Evolutionary conservation across 2,113 vertebrate genomes (phyloP), one percentile per base, ranked within the genome.

Genomic region (Tetrax tetrax): DNA sequence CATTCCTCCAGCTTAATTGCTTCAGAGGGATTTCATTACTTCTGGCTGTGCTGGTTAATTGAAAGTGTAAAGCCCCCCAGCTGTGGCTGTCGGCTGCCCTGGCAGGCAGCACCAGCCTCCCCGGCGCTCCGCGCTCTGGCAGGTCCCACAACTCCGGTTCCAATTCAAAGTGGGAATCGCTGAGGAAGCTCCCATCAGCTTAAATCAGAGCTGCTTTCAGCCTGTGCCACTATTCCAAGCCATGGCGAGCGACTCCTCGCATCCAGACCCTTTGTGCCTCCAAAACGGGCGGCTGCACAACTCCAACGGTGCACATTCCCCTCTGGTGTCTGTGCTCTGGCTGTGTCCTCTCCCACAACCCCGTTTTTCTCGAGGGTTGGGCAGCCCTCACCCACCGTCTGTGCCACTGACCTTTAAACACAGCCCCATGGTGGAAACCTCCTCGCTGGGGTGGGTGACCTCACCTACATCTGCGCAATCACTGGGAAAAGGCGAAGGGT

Each of bases 281-380:
- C 19, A 23, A 4, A 37, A n/a, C 7, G 8, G 15, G 1, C 0
- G 4, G 29, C 2, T 7, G 47, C 47, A 18, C 37, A 6, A 35
- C 47, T 74, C 35, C 2, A 7, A 7, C 0, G 5, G 54, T 6
- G 50, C 7, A 0, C 0, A 0, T 11, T 45, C n/a, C 43, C 14
- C 53, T 54, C 33, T 22, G 20, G 9, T 23, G 16, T 7, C 68
- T 24, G 72, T 13, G 41, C 19, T 57, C 31, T 28, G 43, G 12
- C 65, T 57, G 47, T 7, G 51, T 6, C 47, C 2, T 4, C 76
- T 35, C 59, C 31, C 17, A 15, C 5, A 31, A 51, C 35, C 31
- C 7, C 1, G 0, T 7, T 48, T 37, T 6, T 29, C 70, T 35
- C 0, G 0, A 15, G 25, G 23, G 37, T 6, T 15, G 37, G 48